Conservation (phyloP, 2,888 invertebrate species). For the Latheticus oryzae region DNA sequence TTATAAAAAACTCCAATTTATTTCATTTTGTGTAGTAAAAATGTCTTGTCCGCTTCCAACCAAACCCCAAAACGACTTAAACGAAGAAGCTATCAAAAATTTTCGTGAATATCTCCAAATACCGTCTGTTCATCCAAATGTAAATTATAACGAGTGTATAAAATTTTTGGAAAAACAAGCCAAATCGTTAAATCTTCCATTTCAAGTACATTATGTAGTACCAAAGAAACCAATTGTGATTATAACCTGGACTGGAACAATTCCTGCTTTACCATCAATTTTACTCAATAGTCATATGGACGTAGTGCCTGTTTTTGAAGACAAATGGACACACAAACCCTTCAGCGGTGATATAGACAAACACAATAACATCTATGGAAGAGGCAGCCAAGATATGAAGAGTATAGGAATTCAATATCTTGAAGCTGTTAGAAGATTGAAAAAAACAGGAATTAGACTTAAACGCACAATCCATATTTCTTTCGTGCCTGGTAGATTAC, state of each 20-base stretch:
- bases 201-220: slow-evolving; percentile 72
- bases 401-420: slow-evolving; percentile 83
- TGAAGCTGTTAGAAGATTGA: slow-evolving; percentile 78
- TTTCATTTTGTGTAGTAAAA: too few species aligned
- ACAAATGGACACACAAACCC: slow-evolving; percentile 91
- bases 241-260: slow-evolving; percentile 84
- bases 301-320: slow-evolving; percentile 95
- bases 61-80: neutral
- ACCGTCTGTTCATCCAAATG: slow-evolving; percentile 19
- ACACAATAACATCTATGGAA: slow-evolving; percentile 87
- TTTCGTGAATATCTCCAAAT: slow-evolving; percentile 20
- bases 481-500: slow-evolving; percentile 79
- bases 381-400: slow-evolving; percentile 94
- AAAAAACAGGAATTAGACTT: slow-evolving; percentile 68
- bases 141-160: slow-evolving; percentile 55
- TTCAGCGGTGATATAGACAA: slow-evolving; percentile 88
- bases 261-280: slow-evolving; percentile 78
- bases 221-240: slow-evolving; percentile 83
- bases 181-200: slow-evolving; percentile 74
- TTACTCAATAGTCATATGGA: slow-evolving; percentile 96
- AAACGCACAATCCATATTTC: slow-evolving; percentile 77
- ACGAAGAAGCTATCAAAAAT: slow-evolving; percentile 8
- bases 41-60: too few species aligned
- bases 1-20: too few species aligned
- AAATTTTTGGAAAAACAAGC: slow-evolving; percentile 82